phyloP scores from a whole-genome alignment of 2,888 invertebrate species.

The Anagyrus pseudococci region DNA sequence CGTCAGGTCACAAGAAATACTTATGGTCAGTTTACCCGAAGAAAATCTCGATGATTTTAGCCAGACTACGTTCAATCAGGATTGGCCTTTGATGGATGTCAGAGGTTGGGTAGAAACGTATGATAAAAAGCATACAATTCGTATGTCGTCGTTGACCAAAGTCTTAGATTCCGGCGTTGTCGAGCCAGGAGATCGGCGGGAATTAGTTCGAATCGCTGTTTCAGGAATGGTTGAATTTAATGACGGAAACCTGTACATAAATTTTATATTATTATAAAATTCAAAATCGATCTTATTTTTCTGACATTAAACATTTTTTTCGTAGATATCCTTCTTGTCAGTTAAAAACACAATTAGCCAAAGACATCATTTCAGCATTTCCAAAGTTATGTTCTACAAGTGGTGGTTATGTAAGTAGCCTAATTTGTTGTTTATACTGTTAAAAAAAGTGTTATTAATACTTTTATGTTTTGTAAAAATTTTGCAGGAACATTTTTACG shows the following conservation, averaged over 20 bases:
- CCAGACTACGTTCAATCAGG: conserved; percentile 8
- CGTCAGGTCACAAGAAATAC: neutral
- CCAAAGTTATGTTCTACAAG: conserved; percentile 34
- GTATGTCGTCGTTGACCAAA: conserved; percentile 16
- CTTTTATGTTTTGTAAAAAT: neutral
- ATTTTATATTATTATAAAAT: conserved; percentile 2
- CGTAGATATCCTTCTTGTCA: conserved; percentile 35
- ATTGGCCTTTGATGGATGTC: conserved; percentile 26
- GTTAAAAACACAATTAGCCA: conserved; percentile 34
- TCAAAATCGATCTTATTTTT: too few species aligned
- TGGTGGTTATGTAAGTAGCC: conserved; percentile 35
- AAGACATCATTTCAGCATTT: conserved; percentile 33
- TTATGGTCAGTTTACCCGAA: conserved; percentile 6
- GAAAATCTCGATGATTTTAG: neutral
- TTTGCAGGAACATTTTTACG: conserved; percentile 36
- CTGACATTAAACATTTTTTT: neutral
- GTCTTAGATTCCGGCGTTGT: conserved; percentile 37
- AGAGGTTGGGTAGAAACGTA: conserved; percentile 34
- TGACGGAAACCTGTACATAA: conserved; percentile 31
- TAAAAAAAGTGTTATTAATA: conserved; percentile 1
- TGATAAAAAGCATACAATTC: conserved; percentile 23
- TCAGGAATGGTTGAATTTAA: conserved; percentile 32
- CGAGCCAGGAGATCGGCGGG: conserved; percentile 29
- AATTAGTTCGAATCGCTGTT: conserved; percentile 34
- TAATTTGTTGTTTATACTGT: neutral